Evolutionary conservation across 2,888 invertebrate genomes (phyloP), one percentile per base, ranked within the genome.

Genomic region (Caenorhabditis wallacei): DNA sequence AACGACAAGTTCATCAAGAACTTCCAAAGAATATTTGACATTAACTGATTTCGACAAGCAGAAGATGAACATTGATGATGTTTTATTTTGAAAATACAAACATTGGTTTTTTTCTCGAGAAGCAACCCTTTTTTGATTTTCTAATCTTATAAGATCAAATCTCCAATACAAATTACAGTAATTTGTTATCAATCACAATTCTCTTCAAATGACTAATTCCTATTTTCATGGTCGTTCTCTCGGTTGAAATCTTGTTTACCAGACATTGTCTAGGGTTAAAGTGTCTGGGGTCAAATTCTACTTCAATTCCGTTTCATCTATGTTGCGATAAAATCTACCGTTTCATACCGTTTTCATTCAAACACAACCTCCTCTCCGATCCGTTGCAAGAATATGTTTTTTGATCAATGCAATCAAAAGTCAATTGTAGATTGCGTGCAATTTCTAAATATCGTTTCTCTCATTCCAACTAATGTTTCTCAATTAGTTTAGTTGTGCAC

Each of bases 1-100:
- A 35, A 66, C 51, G 48, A 66, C 51, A 51, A 66, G 64, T 66
- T 51, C 51, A 66, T 3, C 18, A 8, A 37, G n/a, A 20, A 53
- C 43, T 37, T 22, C 20, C 11, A 10, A 48, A 10, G 30, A 48
- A 46, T 4, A 30, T 16, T 66, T 51, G 64, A 66, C n/a, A 30
- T 22, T 51, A 66, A 66, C 51, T 51, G 30, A 51, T 18, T 48
- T 13, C 1, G 64, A 66, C 51, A 66, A 20, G 51, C 13, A 16
- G 16, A 35, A 7, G 35, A 10, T 30, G 64, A 66, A 51, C 64
- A 66, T 51, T 66, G 64, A 26, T 48, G 10, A 24, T 56, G 20
- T 37, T 59, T 16, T 40, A 16, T 13, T 59, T 48, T 18, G n/a
- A n/a, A n/a, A n/a, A n/a, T 43, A 10, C 8, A 43, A 10, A 16